Percentiles rank a stretch among this genome's conserved stretches.
phyloP scores from a whole-genome alignment of 2,888 invertebrate species.

The Syrphus vitripennis region DNA sequence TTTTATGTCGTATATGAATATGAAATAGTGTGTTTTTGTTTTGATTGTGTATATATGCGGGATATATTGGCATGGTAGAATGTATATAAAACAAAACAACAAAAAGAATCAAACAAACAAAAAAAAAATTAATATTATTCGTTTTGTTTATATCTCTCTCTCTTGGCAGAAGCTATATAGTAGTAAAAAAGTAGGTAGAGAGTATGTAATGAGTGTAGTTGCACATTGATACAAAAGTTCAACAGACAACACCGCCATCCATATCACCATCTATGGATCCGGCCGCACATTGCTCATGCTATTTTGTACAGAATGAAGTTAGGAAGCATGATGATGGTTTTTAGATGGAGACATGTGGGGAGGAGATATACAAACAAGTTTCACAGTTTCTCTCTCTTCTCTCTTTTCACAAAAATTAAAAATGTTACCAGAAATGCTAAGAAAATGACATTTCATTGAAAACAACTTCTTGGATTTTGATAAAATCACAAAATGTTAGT shows the following conservation, averaged over 20 bases:
- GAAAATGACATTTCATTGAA: neutral
- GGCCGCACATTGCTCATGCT: constrained; percentile 9
- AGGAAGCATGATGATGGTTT: neutral
- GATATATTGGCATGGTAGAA: neutral
- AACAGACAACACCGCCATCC: neutral
- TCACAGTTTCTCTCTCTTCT: neutral
- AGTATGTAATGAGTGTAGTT: neutral
- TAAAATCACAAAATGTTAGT: neutral
- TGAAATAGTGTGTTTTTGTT: neutral
- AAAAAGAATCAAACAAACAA: neutral
- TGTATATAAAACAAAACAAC: neutral
- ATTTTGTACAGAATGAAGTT: neutral
- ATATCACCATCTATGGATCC: neutral
- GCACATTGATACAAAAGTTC: constrained; percentile 3
- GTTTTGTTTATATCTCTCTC: constrained; percentile 15
- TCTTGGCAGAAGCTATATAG: neutral
- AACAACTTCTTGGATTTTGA: neutral
- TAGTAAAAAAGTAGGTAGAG: too few relatives aligned
- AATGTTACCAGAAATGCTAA: neutral
- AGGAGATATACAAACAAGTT: neutral
- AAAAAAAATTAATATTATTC: neutral
- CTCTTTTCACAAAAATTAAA: neutral
- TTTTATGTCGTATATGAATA: neutral
- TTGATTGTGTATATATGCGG: neutral
- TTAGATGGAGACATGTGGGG: neutral